Evolutionary conservation across 2,888 invertebrate genomes (phyloP).

Genomic region (Tenthredo distinguenda): DNA sequence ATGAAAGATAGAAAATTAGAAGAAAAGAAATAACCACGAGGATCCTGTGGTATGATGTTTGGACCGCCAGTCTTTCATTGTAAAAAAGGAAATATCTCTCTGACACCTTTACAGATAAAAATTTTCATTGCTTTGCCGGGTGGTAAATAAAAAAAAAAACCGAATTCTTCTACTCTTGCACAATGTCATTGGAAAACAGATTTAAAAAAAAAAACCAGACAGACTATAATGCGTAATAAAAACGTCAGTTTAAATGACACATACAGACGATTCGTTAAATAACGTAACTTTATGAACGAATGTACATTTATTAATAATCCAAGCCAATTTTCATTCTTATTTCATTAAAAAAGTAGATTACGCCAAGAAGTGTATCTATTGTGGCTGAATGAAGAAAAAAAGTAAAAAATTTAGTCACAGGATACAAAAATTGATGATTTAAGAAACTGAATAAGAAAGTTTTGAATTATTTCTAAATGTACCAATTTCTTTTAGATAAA

Average conservation of each 20-base stretch:
- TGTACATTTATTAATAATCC: slow-evolving; percentile 21
- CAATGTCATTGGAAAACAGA: not conserved
- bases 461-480: slow-evolving; percentile 22
- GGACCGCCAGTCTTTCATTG: slow-evolving; percentile 32
- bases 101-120: slow-evolving; percentile 33
- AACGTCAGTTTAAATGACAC: not conserved
- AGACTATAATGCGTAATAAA: not conserved
- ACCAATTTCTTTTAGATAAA: slow-evolving; percentile 32
- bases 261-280: slow-evolving; percentile 15
- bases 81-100: slow-evolving; percentile 15
- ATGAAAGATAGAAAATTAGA: slow-evolving; percentile 24
- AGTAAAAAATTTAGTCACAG: not conserved
- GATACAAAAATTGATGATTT: not conserved
- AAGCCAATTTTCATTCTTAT: not conserved
- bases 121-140: slow-evolving; percentile 10
- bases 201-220: not conserved
- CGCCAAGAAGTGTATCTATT: not conserved
- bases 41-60: not conserved
- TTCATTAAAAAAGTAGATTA: not conserved
- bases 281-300: slow-evolving; percentile 29
- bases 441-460: not conserved
- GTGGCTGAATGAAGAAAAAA: not conserved
- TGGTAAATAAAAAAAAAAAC: not conserved
- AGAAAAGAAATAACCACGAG: not conserved
- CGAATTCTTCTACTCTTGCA: slow-evolving; percentile 18